Evolutionary conservation across 2,888 invertebrate species (phyloP).

Genomic region (Protonemura montana): DNA sequence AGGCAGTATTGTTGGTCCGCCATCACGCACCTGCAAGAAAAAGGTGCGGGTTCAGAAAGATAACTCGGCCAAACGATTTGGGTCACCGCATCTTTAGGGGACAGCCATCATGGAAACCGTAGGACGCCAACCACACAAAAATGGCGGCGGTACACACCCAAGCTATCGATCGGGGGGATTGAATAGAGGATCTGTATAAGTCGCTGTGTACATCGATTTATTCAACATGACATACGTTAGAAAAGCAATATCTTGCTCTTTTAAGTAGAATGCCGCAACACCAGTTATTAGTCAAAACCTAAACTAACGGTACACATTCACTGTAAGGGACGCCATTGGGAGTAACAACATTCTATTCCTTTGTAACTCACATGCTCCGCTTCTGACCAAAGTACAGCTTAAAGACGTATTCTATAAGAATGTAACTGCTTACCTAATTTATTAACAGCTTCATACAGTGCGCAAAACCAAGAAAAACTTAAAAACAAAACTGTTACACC

Average conservation of each 20-base stretch:
- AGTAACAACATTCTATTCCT: background rate
- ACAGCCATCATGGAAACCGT: background rate
- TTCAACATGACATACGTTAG: background rate
- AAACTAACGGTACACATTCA: background rate
- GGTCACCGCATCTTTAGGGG: background rate
- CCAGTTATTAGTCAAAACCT: background rate
- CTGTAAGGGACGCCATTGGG: background rate
- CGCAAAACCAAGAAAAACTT: background rate
- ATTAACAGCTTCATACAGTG: background rate
- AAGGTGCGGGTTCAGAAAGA: background rate
- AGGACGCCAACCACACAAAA: background rate
- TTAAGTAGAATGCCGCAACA: background rate
- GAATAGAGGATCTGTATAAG: too few relatives aligned
- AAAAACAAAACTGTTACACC: background rate
- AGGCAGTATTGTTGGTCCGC: slow-evolving; percentile 90
- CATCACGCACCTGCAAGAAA: slow-evolving; percentile 33
- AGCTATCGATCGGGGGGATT: background rate
- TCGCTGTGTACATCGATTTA: too few relatives aligned
- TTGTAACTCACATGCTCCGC: background rate
- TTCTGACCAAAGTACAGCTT: background rate
- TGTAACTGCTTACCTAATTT: background rate
- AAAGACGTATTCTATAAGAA: background rate
- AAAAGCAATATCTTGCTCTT: background rate
- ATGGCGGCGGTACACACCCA: background rate
- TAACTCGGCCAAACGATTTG: background rate